Base-by-base conservation (phyloP, 2,113 vertebrate species). In the Arothron firmamentum region DNA sequence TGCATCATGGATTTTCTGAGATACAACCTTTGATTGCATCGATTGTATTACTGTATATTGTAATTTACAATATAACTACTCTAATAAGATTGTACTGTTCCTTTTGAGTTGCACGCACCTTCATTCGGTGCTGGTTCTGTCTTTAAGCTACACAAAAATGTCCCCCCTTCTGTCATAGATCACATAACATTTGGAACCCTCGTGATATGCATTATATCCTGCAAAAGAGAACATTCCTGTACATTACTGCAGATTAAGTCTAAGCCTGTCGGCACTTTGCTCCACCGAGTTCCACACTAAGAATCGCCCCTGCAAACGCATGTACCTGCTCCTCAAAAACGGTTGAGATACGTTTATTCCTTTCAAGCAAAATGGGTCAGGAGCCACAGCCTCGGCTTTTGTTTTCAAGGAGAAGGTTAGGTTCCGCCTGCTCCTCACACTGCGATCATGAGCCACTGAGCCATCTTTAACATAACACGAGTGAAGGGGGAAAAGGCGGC, bases 361-460 rank as follows among this genome's bases (percentile, higher is more conserved):
- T 47, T 10, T 65, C 25, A 3, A 49, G 47, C 18, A 2, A 19
- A 38, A 46, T 25, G 23, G 28, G 59, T 15, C 17, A 0, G 19
- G 14, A 52, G 50, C 42, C 28, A 49, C 41, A 55, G 56, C 51
- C 55, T 70, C 11, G 6, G 46, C 61, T 72, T 60, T 80, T 69
- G 68, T 74, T n/a, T 38, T 2, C 34, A 38, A 12, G 25, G 10
- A 21, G 56, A 23, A 50, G 34, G 52, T 23, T 49, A 45, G 15
- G 54, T 53, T 50, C 43, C 17, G 71, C 79, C 62, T 72, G 75
- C 60, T 28, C 50, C 83, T 86, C 87, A 83, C 68, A 65, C 76
- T 88, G 76, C 57, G 72, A 87, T 90, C 90, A 92, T 89, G 86
- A 88, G 89, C 84, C 79, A 68, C 66, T 65, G 56, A 56, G 67